Evolutionary conservation across 2,113 vertebrate genomes (phyloP).

Genomic region (Callochromis pleurospilus): DNA sequence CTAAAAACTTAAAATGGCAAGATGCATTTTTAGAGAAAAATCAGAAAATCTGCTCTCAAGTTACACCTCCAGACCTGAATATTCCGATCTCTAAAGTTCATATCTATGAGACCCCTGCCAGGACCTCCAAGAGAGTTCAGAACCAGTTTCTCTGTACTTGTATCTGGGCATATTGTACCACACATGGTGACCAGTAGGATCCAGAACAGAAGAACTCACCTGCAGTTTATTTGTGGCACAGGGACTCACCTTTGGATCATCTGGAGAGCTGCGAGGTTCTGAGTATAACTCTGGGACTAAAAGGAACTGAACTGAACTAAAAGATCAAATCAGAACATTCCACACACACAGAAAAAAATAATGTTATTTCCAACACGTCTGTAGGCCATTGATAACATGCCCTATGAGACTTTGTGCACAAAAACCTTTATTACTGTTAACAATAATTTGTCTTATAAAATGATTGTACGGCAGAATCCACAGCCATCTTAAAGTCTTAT

Average conservation of each 20-base stretch:
- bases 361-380: conserved; percentile 13
- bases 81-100: not conserved
- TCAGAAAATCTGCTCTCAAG: not conserved
- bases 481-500: not conserved
- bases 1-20: not conserved
- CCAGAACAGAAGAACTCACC: not conserved
- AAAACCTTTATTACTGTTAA: not conserved
- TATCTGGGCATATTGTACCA: not conserved
- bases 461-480: not conserved
- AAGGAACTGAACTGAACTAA: not conserved
- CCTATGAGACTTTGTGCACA: not conserved
- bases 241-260: not conserved
- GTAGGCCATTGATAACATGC: not conserved
- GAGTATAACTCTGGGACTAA: not conserved
- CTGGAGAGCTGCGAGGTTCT: not conserved
- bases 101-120: not conserved
- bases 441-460: not conserved
- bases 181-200: not conserved
- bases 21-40: not conserved
- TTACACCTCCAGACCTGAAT: not conserved
- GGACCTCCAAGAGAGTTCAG: conserved; percentile 36
- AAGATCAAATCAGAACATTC: not conserved
- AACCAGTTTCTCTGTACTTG: conserved; percentile 8
- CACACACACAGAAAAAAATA: not conserved
- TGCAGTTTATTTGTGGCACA: not conserved